Evolutionary conservation across 2,797 vertebrate species (phyloP), one percentile per base, ranked within the genome.

Genomic region (Lepidocolaptes lacrymiger): DNA sequence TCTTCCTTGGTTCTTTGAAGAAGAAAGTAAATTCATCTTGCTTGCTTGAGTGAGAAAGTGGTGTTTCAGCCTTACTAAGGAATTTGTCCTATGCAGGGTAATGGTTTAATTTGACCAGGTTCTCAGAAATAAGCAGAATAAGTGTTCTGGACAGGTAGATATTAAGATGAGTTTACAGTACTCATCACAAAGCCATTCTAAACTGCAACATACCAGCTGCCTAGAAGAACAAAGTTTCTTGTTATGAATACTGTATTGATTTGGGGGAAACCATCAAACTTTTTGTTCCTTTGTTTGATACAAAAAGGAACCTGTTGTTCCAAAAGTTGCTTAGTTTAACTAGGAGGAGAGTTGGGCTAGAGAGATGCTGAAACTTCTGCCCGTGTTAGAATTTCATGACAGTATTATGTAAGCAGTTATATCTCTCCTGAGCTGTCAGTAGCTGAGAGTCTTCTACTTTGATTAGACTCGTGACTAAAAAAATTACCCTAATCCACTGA

Each of bases 401-500:
- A 95, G 66, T 93, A 69, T 94, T 95, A 79, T 94, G 83, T 97
- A 97, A 95, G 90, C 94, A 90, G 87, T 95, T 96, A 69, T 37
- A 52, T 90, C 91, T 95, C 92, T 96, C 73, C 80, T n/a, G 62
- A 96, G 89, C 96, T 97, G 97, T 96, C 96, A 96, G 93, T 79
- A 95, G 89, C 84, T 96, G 71, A 72, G 67, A 87, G 67, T 85
- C 90, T 97, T 97, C 93, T 93, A 93, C 76, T 96, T 96, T 95
- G 95, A 97, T 97, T 97, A 97, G 97, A 96, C 68, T 67, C 10
- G 4, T 89, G 94, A 97, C 95, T 95, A 73, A 95, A 97, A 96
- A 97, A 96, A 97, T 97, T 97, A 97, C 94, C 97, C 94, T 97
- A 97, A 97, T 97, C 96, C 94, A 95, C 93, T 97, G 96, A 95